Percentiles rank a stretch among this genome's conserved stretches.
phyloP scores from a whole-genome alignment of 2,113 vertebrate genomes.

The Trogon melanurus region DNA sequence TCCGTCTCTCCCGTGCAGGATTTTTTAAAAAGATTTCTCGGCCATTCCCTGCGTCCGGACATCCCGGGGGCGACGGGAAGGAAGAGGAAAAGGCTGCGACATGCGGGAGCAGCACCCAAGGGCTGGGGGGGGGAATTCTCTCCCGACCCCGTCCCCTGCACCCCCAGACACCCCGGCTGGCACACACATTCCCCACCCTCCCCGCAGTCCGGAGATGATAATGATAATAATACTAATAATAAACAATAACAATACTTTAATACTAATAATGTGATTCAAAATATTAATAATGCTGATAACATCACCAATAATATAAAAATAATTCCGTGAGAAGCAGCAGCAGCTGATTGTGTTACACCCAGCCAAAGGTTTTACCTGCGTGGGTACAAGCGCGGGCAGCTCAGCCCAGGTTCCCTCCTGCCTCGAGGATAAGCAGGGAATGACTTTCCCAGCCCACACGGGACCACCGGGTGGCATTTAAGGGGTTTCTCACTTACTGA shows the following conservation, averaged over 20 bases:
- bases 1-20: neutral
- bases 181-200: too few relatives aligned
- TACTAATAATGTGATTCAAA: too few relatives aligned
- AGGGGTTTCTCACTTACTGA: neutral
- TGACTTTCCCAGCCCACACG: rapidly evolving
- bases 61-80: rapidly evolving
- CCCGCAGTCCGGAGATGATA: too few relatives aligned
- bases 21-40: neutral
- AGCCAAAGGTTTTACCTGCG: rapidly evolving
- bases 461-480: neutral
- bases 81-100: neutral
- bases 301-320: neutral
- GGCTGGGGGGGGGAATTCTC: too few relatives aligned
- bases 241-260: too few relatives aligned
- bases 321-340: neutral
- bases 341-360: neutral
- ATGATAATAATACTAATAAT: too few relatives aligned
- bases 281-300: too few relatives aligned
- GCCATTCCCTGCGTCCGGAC: neutral
- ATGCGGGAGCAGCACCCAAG: too few relatives aligned
- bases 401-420: neutral
- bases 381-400: rapidly evolving
- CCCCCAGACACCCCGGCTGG: too few relatives aligned
- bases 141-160: too few relatives aligned
- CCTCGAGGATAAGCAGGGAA: neutral